phyloP scores from a whole-genome alignment of 2,888 invertebrate genomes.

The Agrochola macilenta region DNA sequence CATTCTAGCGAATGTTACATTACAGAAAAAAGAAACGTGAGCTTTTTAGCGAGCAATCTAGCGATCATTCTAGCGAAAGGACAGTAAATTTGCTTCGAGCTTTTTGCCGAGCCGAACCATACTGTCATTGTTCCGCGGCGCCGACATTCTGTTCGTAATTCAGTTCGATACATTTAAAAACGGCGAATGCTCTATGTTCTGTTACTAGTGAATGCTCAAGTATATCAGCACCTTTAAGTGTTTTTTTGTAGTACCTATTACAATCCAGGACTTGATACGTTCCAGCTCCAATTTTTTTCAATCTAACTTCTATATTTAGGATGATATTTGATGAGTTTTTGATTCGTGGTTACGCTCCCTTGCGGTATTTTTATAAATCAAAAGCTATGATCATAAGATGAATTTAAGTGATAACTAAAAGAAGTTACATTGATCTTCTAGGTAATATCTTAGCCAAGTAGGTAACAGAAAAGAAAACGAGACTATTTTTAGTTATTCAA shows the following conservation, averaged over 20 bases:
- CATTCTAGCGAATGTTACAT: too few species aligned
- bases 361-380: not conserved
- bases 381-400: not conserved
- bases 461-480: not conserved
- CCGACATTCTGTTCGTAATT: too few species aligned
- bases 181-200: too few species aligned
- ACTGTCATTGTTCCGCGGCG: too few species aligned
- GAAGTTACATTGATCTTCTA: not conserved
- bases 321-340: not conserved
- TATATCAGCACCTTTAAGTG: too few species aligned
- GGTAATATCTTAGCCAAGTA: too few species aligned
- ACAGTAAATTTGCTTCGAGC: too few species aligned
- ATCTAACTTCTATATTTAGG: not conserved
- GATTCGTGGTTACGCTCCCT: not conserved
- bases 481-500: not conserved
- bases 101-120: too few species aligned
- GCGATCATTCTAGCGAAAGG: too few species aligned
- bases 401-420: not conserved
- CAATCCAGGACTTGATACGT: not conserved
- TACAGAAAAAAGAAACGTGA: not conserved
- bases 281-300: not conserved
- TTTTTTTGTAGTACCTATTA: slow-evolving; percentile 15
- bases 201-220: too few species aligned
- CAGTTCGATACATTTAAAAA: too few species aligned
- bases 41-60: too few species aligned